A percentile compares a stretch with the other conserved stretches of the same genome.
Conservation (phyloP, 92 coral and sea anemone species). For the Micromussa lordhowensis region DNA sequence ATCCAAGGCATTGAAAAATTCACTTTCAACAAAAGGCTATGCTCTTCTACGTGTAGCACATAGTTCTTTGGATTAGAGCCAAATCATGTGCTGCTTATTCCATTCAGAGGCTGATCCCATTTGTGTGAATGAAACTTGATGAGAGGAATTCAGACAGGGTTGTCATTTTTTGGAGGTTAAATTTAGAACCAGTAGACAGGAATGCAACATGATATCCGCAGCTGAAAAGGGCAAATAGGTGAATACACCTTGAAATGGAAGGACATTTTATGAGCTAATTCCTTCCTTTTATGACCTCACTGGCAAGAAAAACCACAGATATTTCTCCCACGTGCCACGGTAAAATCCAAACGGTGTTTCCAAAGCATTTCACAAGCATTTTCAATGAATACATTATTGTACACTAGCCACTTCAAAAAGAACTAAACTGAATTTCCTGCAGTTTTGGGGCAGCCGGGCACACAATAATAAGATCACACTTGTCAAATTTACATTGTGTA, state of each 20-base stretch:
- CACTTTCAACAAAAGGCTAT: background rate
- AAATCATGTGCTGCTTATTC: slow-evolving; percentile 9
- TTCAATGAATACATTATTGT: background rate
- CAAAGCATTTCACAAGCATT: background rate
- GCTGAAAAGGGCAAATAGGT: background rate
- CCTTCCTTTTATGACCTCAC: slow-evolving; percentile 6
- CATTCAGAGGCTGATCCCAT: slow-evolving; percentile 33
- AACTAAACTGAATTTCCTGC: slow-evolving; percentile 27
- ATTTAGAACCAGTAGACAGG: slow-evolving; percentile 27
- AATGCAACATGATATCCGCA: slow-evolving; percentile 16
- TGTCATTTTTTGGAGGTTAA: slow-evolving; percentile 29
- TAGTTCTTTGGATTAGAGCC: slow-evolving; percentile 33
- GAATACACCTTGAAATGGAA: slow-evolving; percentile 10
- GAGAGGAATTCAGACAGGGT: slow-evolving; percentile 34
- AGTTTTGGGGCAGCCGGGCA: background rate
- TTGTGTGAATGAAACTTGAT: slow-evolving; percentile 40
- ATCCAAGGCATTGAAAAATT: slow-evolving; percentile 18
- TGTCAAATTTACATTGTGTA: background rate
- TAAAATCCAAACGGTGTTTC: background rate
- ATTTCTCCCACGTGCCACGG: slow-evolving; percentile 8
- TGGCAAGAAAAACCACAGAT: slow-evolving; percentile 22
- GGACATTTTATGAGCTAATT: slow-evolving; percentile 3
- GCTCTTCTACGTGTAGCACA: slow-evolving; percentile 20
- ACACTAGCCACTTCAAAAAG: background rate
- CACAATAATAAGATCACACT: slow-evolving; percentile 14